Evolutionary conservation across 1,140 invertebrate species (phyloP).

Genomic region (Bombus superbus): DNA sequence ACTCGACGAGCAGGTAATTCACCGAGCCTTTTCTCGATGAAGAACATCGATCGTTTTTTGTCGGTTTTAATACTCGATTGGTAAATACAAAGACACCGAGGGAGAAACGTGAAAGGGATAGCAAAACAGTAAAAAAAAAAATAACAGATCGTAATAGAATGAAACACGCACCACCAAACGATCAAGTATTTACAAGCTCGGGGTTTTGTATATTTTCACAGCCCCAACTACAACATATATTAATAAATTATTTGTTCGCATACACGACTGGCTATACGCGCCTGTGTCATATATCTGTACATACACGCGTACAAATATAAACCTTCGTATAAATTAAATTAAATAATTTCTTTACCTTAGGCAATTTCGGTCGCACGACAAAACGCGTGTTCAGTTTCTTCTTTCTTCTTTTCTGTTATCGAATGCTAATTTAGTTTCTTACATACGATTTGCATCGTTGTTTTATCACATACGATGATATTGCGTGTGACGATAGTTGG

Average conservation of each 20-base stretch:
- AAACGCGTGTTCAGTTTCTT: neutral
- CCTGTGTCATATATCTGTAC: neutral
- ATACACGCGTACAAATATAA: neutral
- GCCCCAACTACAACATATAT: slow-evolving; percentile 23
- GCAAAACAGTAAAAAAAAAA: slow-evolving; percentile 6
- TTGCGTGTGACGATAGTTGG: neutral
- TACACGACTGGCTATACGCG: neutral
- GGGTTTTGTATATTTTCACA: slow-evolving; percentile 30
- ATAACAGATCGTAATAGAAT: slow-evolving; percentile 22
- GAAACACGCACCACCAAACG: slow-evolving; percentile 40
- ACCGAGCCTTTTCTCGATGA: neutral
- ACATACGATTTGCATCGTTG: neutral
- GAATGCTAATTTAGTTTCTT: neutral
- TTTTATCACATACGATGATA: neutral
- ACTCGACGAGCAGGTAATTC: slow-evolving; percentile 6
- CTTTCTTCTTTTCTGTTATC: neutral
- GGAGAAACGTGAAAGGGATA: neutral
- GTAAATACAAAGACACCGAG: slow-evolving; percentile 28
- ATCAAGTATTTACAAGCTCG: slow-evolving; percentile 59
- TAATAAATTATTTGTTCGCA: slow-evolving; percentile 50
- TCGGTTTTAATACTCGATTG: slow-evolving; percentile 43
- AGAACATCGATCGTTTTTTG: neutral
- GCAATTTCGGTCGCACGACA: neutral
- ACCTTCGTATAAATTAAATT: slow-evolving; percentile 59
- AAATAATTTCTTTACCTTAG: slow-evolving; percentile 37